A percentile compares a stretch with the other conserved stretches of the same genome.
These are phyloP conservation scores for Choreutis nemorana DNA, from an alignment of 2,888 invertebrate species.

Conservation along the genomic window DNA sequence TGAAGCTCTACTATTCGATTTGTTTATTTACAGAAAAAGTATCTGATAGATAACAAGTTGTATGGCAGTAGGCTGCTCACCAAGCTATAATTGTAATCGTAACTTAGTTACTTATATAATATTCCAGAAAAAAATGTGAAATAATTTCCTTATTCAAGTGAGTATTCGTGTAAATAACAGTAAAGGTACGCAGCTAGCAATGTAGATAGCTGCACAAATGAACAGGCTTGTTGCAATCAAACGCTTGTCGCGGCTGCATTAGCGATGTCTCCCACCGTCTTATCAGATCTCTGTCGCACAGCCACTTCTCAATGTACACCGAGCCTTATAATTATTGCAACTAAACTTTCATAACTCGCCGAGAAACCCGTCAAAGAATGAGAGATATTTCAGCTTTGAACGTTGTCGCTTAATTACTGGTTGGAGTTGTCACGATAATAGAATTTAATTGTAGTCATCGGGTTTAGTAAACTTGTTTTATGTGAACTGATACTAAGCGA, in stretches of 20 bases:
- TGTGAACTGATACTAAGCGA: conserved; percentile 6
- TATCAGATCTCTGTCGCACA: conserved; percentile 26
- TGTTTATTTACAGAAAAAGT: no score
- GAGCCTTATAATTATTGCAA: conserved; percentile 44
- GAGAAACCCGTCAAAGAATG: conserved; percentile 36
- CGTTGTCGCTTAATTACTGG: conserved; percentile 48
- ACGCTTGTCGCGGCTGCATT: conserved; percentile 39
- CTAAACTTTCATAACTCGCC: conserved; percentile 49
- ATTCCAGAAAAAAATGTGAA: no score
- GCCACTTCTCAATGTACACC: conserved; percentile 21
- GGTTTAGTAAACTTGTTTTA: conserved; percentile 20
- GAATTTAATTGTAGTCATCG: conserved; percentile 49
- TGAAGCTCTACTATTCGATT: no score
- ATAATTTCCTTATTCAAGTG: no score
- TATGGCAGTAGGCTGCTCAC: no score
- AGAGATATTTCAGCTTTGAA: conserved; percentile 49
- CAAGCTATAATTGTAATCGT: no score
- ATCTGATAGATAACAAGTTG: no score
- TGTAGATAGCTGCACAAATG: no score
- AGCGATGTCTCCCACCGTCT: conserved; percentile 36
- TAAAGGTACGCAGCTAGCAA: no score
- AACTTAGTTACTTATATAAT: no score
- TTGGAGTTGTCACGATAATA: conserved; percentile 48
- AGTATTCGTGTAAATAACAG: no score
- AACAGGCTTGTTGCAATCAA: conserved; percentile 39